These are phyloP conservation scores for Henicopernis longicauda DNA, from an alignment of 2,113 vertebrate species.

Conservation along the genomic window DNA sequence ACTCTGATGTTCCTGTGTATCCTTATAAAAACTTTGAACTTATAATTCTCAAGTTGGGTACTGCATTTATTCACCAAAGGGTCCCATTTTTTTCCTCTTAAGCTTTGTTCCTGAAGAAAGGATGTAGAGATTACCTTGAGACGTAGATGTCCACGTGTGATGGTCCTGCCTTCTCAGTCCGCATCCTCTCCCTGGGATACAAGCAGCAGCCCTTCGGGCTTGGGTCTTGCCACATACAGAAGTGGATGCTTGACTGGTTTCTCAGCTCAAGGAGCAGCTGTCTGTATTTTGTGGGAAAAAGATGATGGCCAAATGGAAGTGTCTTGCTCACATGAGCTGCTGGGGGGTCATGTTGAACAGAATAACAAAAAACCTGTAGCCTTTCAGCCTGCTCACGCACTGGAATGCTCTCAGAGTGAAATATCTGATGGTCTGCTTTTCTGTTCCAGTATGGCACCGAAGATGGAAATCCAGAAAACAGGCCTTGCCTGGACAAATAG, in stretches of 20 bases:
- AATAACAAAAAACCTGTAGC: neutral
- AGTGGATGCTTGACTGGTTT: neutral
- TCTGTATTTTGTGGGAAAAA: neutral
- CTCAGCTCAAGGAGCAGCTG: neutral
- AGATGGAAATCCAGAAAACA: constrained; percentile 25
- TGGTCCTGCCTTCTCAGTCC: neutral
- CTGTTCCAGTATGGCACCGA: constrained; percentile 48
- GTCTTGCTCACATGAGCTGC: neutral
- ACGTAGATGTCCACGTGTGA: neutral
- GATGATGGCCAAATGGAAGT: neutral
- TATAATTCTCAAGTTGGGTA: neutral
- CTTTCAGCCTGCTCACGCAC: neutral
- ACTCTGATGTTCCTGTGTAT: neutral
- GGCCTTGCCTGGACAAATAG: neutral
- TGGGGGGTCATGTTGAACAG: neutral
- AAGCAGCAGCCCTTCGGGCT: neutral
- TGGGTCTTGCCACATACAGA: neutral
- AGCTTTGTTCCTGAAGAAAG: neutral
- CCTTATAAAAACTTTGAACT: neutral
- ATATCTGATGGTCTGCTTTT: neutral
- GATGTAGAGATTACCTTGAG: neutral
- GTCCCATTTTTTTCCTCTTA: neutral
- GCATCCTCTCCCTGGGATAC: neutral
- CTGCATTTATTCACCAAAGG: neutral
- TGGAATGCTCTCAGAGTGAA: neutral